Evolutionary conservation across 1,140 invertebrate species (phyloP).

Genomic region (Augochlora pura): DNA sequence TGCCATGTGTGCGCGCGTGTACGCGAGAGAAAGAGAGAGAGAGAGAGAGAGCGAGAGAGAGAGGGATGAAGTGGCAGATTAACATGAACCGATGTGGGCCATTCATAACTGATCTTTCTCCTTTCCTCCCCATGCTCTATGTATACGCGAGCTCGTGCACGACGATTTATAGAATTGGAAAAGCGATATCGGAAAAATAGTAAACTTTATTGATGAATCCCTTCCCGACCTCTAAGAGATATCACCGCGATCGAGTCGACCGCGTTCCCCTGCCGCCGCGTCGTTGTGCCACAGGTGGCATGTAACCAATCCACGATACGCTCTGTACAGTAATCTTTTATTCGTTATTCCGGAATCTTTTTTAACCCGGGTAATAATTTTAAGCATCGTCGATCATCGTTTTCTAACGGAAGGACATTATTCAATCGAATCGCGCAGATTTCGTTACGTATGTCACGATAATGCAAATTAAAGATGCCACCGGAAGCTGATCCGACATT

Average conservation of each 20-base stretch:
- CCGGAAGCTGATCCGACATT: too few species aligned
- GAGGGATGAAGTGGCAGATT: conserved; percentile 66
- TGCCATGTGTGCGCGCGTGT: too few species aligned
- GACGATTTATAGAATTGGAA: conserved; percentile 67
- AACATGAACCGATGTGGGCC: conserved; percentile 67
- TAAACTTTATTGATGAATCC: conserved; percentile 68
- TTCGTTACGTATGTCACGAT: too few species aligned
- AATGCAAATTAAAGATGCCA: too few species aligned
- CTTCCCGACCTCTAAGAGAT: conserved; percentile 66
- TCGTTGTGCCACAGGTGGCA: conserved; percentile 63
- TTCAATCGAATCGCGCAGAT: too few species aligned
- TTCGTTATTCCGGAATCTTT: not conserved
- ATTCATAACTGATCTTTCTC: conserved; percentile 64
- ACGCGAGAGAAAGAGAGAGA: too few species aligned
- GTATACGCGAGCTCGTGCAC: conserved; percentile 43
- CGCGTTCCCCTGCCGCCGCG: conserved; percentile 49
- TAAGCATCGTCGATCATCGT: not conserved
- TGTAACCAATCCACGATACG: conserved; percentile 62
- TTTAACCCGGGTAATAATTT: not conserved
- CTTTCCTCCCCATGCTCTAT: conserved; percentile 19
- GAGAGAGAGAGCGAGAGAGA: conserved; percentile 34
- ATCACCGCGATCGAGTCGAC: conserved; percentile 60
- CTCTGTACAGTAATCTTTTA: conserved; percentile 17
- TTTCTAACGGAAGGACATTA: too few species aligned
- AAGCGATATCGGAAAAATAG: conserved; percentile 67